Conservation (phyloP, 2,888 invertebrate species). For the Oscheius sp. region DNA sequence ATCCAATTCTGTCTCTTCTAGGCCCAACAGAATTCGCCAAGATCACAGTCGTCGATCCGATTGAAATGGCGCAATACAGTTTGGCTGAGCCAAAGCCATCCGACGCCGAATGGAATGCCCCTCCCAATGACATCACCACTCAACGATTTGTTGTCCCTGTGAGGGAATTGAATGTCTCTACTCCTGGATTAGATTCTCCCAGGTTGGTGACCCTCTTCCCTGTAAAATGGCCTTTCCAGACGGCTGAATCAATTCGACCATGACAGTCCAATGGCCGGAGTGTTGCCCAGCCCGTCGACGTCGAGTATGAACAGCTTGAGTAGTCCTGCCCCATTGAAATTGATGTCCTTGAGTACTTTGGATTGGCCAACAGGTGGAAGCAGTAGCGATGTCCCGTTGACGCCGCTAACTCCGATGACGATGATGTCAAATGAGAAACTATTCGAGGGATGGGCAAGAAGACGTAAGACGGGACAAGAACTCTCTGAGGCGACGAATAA, state of each 20-base stretch:
- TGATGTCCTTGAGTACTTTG: slow-evolving; percentile 36
- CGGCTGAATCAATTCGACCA: slow-evolving; percentile 23
- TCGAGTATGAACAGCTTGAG: slow-evolving; percentile 55
- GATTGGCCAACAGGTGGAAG: slow-evolving; percentile 40
- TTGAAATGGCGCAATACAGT: slow-evolving; percentile 47
- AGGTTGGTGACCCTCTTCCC: slow-evolving; percentile 4
- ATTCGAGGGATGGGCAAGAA: slow-evolving; percentile 63
- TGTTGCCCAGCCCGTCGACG: slow-evolving; percentile 53
- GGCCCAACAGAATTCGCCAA: slow-evolving; percentile 61
- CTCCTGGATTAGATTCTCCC: slow-evolving; percentile 47
- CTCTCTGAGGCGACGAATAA: slow-evolving; percentile 59
- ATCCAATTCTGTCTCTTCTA: no score
- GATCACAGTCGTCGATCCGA: slow-evolving; percentile 48
- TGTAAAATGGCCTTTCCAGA: neutral
- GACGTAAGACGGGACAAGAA: slow-evolving; percentile 59
- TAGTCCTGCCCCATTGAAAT: slow-evolving; percentile 51
- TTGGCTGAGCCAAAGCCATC: slow-evolving; percentile 41
- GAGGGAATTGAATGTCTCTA: slow-evolving; percentile 48
- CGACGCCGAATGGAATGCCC: slow-evolving; percentile 59
- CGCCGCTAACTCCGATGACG: slow-evolving; percentile 36
- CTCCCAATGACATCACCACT: slow-evolving; percentile 36
- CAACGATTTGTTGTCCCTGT: slow-evolving; percentile 40
- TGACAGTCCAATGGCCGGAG: slow-evolving; percentile 24
- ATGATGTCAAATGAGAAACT: slow-evolving; percentile 44
- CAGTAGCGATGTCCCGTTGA: slow-evolving; percentile 18